Evolutionary conservation across 2,888 invertebrate species (phyloP).

Genomic region (Stomorhina lunata): DNA sequence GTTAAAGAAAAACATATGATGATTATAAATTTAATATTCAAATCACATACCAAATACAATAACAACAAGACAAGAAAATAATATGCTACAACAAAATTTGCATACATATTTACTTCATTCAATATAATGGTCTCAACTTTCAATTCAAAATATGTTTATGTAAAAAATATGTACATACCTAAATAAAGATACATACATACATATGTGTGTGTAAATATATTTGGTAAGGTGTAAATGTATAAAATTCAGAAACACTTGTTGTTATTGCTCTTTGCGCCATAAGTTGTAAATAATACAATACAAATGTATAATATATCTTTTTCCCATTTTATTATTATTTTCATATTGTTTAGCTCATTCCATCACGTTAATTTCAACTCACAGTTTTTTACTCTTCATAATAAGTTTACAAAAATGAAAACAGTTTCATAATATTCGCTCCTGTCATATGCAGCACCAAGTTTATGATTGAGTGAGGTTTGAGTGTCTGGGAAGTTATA

Average conservation of each 20-base stretch:
- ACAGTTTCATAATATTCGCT: conserved; percentile 9
- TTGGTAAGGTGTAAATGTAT: no score
- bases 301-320: background rate
- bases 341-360: no score
- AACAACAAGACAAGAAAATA: conserved; percentile 1
- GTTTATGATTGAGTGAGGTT: background rate
- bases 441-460: conserved; percentile 9
- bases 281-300: conserved; percentile 30
- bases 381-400: background rate
- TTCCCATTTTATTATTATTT: background rate
- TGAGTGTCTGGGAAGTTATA: background rate
- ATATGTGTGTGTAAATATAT: no score
- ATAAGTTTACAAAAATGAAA: conserved; percentile 10
- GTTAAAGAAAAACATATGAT: conserved; percentile 12
- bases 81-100: background rate
- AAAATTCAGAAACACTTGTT: conserved; percentile 37
- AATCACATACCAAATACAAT: conserved; percentile 27
- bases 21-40: conserved; percentile 31
- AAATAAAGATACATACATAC: no score
- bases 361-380: background rate
- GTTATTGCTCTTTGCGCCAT: conserved; percentile 11
- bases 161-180: no score
- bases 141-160: background rate
- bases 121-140: background rate
- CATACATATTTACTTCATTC: conserved; percentile 25